Percentiles rank a stretch among this genome's conserved stretches.
Evolutionary conservation across 2,113 vertebrate species (phyloP).

Genomic region (Passerina amoena): DNA sequence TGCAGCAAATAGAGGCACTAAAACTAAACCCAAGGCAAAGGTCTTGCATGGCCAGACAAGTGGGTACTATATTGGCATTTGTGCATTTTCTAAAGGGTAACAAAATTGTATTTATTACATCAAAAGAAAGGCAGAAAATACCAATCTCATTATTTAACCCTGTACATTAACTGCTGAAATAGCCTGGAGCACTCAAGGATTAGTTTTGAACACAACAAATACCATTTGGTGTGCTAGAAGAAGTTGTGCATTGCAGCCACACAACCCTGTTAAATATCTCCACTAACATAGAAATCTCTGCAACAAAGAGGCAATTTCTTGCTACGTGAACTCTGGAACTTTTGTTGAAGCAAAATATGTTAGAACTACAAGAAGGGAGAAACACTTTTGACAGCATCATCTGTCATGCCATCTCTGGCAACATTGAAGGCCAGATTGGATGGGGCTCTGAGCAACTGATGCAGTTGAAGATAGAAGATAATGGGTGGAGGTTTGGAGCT

Average conservation of each 20-base stretch:
- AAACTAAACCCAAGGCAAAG: not conserved
- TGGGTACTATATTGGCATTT: not conserved
- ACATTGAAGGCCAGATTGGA: not conserved
- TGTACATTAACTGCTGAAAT: not conserved
- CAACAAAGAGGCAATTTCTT: not conserved
- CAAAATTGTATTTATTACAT: not conserved
- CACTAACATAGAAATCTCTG: not conserved
- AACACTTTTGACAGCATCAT: not conserved
- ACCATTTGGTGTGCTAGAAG: fast-evolving
- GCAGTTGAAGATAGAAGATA: not conserved
- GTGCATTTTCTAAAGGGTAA: not conserved
- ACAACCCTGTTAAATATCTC: not conserved
- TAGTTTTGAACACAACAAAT: not conserved
- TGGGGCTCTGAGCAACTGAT: not conserved
- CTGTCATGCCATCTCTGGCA: not conserved
- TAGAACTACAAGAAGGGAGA: not conserved
- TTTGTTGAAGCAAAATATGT: not conserved
- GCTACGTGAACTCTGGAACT: not conserved
- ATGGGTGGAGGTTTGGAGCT: not conserved
- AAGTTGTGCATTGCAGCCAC: not conserved
- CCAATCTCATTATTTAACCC: not conserved
- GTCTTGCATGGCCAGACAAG: not conserved
- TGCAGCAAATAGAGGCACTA: not conserved
- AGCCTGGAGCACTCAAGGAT: not conserved
- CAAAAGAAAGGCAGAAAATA: not conserved